Evolutionary conservation across 2,797 vertebrate species (phyloP).

Genomic region (Xyrichtys novacula): DNA sequence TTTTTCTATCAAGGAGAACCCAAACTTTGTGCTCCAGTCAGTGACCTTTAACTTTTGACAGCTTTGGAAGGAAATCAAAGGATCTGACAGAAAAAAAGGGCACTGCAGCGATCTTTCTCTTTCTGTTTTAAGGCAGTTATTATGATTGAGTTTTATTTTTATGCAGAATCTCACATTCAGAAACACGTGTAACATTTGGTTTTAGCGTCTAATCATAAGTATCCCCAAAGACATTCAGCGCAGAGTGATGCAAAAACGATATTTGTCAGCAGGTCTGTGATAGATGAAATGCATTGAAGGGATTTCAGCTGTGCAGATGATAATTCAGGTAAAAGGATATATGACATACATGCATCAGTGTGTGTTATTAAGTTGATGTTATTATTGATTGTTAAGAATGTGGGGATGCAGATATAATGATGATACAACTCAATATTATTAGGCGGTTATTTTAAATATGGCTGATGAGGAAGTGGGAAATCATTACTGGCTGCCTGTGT

Average conservation of each 20-base stretch:
- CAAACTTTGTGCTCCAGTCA: slow-evolving; percentile 60
- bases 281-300: slow-evolving; percentile 15
- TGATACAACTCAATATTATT: neutral
- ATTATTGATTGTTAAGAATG: slow-evolving; percentile 12
- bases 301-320: slow-evolving; percentile 4
- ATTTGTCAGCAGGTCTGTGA: slow-evolving; percentile 51
- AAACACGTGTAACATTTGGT: slow-evolving; percentile 32
- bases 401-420: slow-evolving; percentile 3
- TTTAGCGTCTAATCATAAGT: slow-evolving; percentile 49
- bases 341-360: slow-evolving; percentile 20
- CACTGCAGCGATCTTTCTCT: slow-evolving; percentile 30
- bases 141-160: slow-evolving; percentile 12
- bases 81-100: slow-evolving; percentile 40
- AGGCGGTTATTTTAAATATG: slow-evolving; percentile 25
- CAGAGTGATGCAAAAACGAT: slow-evolving; percentile 53
- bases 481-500: slow-evolving; percentile 1
- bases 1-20: slow-evolving; percentile 72
- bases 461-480: slow-evolving; percentile 10
- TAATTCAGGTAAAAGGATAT: slow-evolving; percentile 32
- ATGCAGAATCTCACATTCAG: slow-evolving; percentile 6
- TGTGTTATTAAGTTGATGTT: slow-evolving; percentile 24
- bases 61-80: slow-evolving; percentile 35
- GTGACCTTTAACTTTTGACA: slow-evolving; percentile 64
- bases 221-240: slow-evolving; percentile 41
- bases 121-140: slow-evolving; percentile 50